phyloP scores from a whole-genome alignment of 2,888 invertebrate species.

The Drosophila recens region DNA sequence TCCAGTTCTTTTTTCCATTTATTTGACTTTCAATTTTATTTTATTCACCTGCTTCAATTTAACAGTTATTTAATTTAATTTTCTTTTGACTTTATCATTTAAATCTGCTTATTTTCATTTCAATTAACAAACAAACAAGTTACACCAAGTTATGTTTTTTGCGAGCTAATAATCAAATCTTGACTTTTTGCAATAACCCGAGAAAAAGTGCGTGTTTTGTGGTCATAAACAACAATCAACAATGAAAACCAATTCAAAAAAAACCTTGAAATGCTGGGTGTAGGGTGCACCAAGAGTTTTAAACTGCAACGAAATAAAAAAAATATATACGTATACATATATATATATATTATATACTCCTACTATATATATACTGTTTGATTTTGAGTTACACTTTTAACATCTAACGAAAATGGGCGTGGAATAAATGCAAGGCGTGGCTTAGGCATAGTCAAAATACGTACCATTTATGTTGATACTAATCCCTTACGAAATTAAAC shows the following conservation, averaged over 20 bases:
- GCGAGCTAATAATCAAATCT: slow-evolving; percentile 37
- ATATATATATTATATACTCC: slow-evolving; percentile 16
- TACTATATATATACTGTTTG: slow-evolving; percentile 27
- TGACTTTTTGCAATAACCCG: slow-evolving; percentile 48
- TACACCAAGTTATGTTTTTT: slow-evolving; percentile 18
- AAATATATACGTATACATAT: slow-evolving; percentile 3
- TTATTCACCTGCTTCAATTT: slow-evolving; percentile 53
- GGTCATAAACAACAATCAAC: slow-evolving; percentile 10
- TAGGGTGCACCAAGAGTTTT: slow-evolving; percentile 73
- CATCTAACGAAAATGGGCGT: slow-evolving; percentile 78
- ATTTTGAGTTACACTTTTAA: slow-evolving; percentile 66
- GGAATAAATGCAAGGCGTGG: slow-evolving; percentile 73
- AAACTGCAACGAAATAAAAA: slow-evolving; percentile 49
- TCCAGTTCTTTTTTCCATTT: slow-evolving; percentile 27
- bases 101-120: slow-evolving; percentile 15
- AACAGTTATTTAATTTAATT: slow-evolving; percentile 31
- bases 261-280: slow-evolving; percentile 79
- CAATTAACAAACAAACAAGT: slow-evolving; percentile 15
- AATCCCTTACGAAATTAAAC: slow-evolving; percentile 48
- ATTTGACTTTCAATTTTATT: slow-evolving; percentile 21
- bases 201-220: slow-evolving; percentile 36
- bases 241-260: slow-evolving; percentile 19
- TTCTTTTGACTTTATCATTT: slow-evolving; percentile 18
- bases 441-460: slow-evolving; percentile 67
- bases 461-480: slow-evolving; percentile 62